phyloP scores from a whole-genome alignment of 2,888 invertebrate species.

The Synergus umbraculus region DNA sequence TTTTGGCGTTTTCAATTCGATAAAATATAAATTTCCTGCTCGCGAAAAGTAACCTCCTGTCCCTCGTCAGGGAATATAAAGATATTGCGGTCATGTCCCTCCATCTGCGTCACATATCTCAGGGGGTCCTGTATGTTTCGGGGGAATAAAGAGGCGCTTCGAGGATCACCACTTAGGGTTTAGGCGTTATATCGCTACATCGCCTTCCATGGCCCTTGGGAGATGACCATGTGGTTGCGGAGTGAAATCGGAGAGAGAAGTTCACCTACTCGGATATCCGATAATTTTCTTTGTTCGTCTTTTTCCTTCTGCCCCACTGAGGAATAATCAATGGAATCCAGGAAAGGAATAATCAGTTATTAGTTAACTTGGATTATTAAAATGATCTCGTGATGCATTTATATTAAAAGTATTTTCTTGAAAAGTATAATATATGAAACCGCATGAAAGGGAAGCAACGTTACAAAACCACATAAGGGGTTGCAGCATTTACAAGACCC shows the following conservation, averaged over 20 bases:
- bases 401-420: neutral
- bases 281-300: conserved; percentile 13
- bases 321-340: neutral
- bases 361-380: no score
- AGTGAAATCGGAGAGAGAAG: conserved; percentile 12
- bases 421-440: no score
- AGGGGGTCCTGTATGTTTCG: conserved; percentile 47
- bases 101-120: conserved; percentile 65
- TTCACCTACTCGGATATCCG: conserved; percentile 50
- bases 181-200: conserved; percentile 51
- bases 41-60: conserved; percentile 44
- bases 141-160: conserved; percentile 63
- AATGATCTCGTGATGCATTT: neutral
- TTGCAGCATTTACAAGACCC: no score
- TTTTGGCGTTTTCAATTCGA: conserved; percentile 55
- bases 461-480: neutral
- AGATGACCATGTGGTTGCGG: conserved; percentile 58
- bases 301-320: neutral
- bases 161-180: conserved; percentile 58
- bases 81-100: conserved; percentile 67
- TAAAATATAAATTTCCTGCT: conserved; percentile 64
- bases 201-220: conserved; percentile 58
- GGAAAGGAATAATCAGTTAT: no score
- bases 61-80: conserved; percentile 58
- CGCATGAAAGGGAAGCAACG: neutral